These are phyloP conservation scores for Megaceryle alcyon DNA, from an alignment of 2,797 vertebrate genomes.

Conservation along the genomic window DNA sequence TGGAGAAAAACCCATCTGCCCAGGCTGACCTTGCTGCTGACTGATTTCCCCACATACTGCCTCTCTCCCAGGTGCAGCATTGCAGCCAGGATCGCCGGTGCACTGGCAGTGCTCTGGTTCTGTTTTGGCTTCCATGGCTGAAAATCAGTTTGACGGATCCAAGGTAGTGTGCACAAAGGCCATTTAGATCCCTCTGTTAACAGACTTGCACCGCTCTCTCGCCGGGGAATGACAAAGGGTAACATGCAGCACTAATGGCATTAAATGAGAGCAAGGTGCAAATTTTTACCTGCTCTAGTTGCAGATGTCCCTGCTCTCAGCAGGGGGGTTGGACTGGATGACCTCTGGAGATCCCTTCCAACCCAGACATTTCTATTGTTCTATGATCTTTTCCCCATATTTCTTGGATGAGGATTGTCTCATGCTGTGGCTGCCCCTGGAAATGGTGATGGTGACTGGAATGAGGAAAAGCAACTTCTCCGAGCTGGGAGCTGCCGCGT, in stretches of 20 bases:
- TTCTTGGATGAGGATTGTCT: neutral
- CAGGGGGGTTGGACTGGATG: no score
- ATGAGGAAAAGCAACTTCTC: neutral
- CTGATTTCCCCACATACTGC: neutral
- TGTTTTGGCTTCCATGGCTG: neutral
- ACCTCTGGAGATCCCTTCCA: no score
- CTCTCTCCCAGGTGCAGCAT: neutral
- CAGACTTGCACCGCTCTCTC: neutral
- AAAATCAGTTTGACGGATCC: neutral
- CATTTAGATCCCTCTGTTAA: no score
- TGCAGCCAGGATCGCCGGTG: no score
- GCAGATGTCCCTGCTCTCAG: no score
- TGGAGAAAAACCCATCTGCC: neutral
- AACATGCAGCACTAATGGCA: neutral
- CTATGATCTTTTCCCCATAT: neutral
- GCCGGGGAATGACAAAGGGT: no score
- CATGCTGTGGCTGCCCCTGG: neutral
- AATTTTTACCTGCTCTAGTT: neutral
- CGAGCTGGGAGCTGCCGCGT: rapidly evolving
- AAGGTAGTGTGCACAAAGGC: neutral
- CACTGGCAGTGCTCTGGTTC: neutral
- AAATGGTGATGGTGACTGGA: neutral
- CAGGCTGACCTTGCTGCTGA: neutral
- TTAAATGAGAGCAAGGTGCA: neutral
- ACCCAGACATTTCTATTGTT: no score